Base-by-base conservation (phyloP, 2,888 invertebrate species). In the Caradrina clavipalpis region DNA sequence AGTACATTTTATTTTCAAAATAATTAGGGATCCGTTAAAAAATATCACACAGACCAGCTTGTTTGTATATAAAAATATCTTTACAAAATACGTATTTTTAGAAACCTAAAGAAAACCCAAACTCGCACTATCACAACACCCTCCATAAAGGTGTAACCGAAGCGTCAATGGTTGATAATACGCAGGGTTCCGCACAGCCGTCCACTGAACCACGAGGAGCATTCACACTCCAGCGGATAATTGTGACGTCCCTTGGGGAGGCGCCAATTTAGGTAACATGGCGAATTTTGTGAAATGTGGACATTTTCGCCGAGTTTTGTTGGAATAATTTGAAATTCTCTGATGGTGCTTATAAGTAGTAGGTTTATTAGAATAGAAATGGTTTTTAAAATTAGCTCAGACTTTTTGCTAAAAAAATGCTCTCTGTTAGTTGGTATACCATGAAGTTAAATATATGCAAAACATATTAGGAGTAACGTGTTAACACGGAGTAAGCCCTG, bases 161-260 rank as follows among this genome's bases (percentile, higher is more conserved):
- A 60, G 69, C 72, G 57, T 83, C 67, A 69, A 64, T 76, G 45
- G 53, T 45, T 51, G 65, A 72, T 79, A 72, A 72, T 68, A 26
- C 51, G 57, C 49, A 55, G 79, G 82, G 80, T 69, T 70, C 51
- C 39, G 42, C 55, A 69, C 63, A 59, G 42, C 57, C 26, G 45
- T 42, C 64, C 69, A 68, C 19, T 81, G 73, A 81, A 21, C 66
- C 73, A 71, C 19, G 67, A 55, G 57, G 39, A 59, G 76, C 85
- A 82, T 82, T 84, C 74, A 84, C 82, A 84, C 82, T 74, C 62
- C 62, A 54, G 3, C 39, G 70, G 26, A 59, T 63, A 74, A 72
- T 50, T 65, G 71, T 72, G 60, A 69, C 71, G 65, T 74, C 54
- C 55, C 60, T 39, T 45, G 63, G 65, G 62, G 51, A 35, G 51